Percentiles rank a stretch among this genome's conserved stretches.
Evolutionary conservation across 2,888 invertebrate genomes (phyloP).

Genomic region (Scotopteryx bipunctaria): DNA sequence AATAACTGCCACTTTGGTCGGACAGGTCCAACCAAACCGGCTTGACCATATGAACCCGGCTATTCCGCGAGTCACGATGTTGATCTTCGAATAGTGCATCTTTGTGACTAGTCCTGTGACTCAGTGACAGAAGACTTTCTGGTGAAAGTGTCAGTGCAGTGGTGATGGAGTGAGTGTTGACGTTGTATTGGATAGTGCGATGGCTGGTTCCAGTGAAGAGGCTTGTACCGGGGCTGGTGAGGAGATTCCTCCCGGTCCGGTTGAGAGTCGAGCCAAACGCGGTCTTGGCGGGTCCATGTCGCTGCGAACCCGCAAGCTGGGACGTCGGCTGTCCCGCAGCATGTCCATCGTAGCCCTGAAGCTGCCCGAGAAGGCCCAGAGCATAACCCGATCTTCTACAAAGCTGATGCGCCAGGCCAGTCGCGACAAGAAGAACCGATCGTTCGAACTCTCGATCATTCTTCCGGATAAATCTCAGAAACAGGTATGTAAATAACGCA

Average conservation of each 20-base stretch:
- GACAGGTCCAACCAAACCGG: slow-evolving; percentile 58
- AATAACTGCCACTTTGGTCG: slow-evolving; percentile 35
- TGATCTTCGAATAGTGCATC: slow-evolving; percentile 64
- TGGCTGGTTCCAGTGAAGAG: slow-evolving; percentile 76
- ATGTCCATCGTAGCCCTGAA: slow-evolving; percentile 82
- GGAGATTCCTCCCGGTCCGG: slow-evolving; percentile 47
- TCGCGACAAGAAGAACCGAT: slow-evolving; percentile 82
- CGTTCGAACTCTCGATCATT: slow-evolving; percentile 85
- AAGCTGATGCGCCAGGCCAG: slow-evolving; percentile 83
- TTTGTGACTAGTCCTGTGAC: slow-evolving; percentile 52
- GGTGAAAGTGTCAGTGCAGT: slow-evolving; percentile 58
- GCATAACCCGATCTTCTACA: slow-evolving; percentile 83
- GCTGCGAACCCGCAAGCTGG: slow-evolving; percentile 75
- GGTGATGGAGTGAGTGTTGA: slow-evolving; percentile 71
- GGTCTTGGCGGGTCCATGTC: slow-evolving; percentile 78
- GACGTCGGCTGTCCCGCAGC: slow-evolving; percentile 79
- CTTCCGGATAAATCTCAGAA: slow-evolving; percentile 86
- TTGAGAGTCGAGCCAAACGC: slow-evolving; percentile 61
- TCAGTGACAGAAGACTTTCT: slow-evolving; percentile 67
- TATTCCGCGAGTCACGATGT: slow-evolving; percentile 65
- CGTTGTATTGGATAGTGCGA: slow-evolving; percentile 63
- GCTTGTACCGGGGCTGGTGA: slow-evolving; percentile 49
- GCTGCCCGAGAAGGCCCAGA: slow-evolving; percentile 83
- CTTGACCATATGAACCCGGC: slow-evolving; percentile 69
- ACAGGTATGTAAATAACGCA: slow-evolving; percentile 78